Conservation (phyloP, 2,797 vertebrate species). For the Clarias fuscus region DNA sequence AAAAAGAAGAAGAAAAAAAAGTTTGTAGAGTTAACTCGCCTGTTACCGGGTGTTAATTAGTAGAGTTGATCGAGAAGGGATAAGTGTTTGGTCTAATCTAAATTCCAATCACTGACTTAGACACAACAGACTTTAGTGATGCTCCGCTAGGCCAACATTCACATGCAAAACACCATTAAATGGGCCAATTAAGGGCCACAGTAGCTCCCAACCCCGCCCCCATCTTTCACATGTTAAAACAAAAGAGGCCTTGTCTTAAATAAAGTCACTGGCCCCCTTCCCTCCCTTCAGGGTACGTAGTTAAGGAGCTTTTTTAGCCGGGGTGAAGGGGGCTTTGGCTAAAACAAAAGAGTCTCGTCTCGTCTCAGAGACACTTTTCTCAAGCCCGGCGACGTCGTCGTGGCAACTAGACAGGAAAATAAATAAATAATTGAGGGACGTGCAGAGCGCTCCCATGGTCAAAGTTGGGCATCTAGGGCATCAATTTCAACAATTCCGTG, state of each 20-base stretch:
- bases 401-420: conserved; percentile 66
- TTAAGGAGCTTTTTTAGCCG: conserved; percentile 46
- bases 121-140: conserved; percentile 87
- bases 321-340: conserved; percentile 64
- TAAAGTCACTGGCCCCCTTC: conserved; percentile 83
- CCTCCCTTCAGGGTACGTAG: conserved; percentile 51
- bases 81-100: conserved; percentile 89
- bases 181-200: conserved; percentile 94
- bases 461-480: conserved; percentile 36
- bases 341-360: conserved; percentile 80
- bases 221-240: conserved; percentile 87
- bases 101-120: conserved; percentile 90
- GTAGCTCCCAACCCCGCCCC: conserved; percentile 39
- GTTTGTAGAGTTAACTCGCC: conserved; percentile 82
- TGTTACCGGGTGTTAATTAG: conserved; percentile 85
- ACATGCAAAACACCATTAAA: conserved; percentile 97
- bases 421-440: conserved; percentile 42
- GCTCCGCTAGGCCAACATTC: conserved; percentile 88
- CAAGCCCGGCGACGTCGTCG: conserved; percentile 63
- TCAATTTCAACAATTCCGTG: conserved; percentile 36
- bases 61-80: conserved; percentile 86
- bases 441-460: conserved; percentile 36
- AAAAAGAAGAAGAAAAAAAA: conserved; percentile 55
- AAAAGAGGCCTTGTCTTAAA: conserved; percentile 94
- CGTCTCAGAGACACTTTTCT: conserved; percentile 65